Base-by-base conservation (phyloP, 2,888 invertebrate genomes). In the Auanema freiburgensis region DNA sequence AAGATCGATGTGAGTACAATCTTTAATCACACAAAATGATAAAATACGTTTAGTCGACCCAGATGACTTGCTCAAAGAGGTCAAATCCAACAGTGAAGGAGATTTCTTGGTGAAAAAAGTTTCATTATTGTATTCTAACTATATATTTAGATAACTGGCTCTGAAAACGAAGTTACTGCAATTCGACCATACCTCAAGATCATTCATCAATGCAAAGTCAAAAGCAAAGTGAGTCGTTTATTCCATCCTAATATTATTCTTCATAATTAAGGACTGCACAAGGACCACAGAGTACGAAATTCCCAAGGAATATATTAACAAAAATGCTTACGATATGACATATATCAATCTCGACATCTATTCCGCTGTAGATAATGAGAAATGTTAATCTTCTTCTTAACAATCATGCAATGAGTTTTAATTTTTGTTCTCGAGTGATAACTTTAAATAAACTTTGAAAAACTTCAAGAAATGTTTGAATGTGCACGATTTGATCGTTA, bases 71-170 rank as follows among this genome's bases (percentile, higher is more conserved):
- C 59, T 76, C 41, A 62, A 67, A 12, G 23, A 49, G 3, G 69
- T 74, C 11, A 66, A 67, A 46, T 71, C 76, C 57, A 70, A 76
- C 67, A 65, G 59, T 43, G 70, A 74, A 58, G 76, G 76, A 43
- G 74, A 71, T 40, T 76, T 76, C 67, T 59, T 59, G 40, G 33
- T 55, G n/a, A 41, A 12, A 3, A 18, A 5, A 46, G 6, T 43
- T 43, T 14, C 14, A 11, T 14, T 43, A 43, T 12, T 43, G 12
- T 43, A 43, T 43, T 12, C 43, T 11, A 43, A 43, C 14, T 43
- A 43, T 43, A 12, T 14, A 14, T 43, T 14, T 41, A 60, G 46
- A 21, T 76, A 40, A 67, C 60, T 62, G 76, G 76, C 59, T 14
- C 21, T 1, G 50, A 56, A 14, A 41, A 51, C 41, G 62, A 62